These are phyloP conservation scores for Scleropages formosus DNA, from an alignment of 2,797 vertebrate species.

Conservation along the genomic window DNA sequence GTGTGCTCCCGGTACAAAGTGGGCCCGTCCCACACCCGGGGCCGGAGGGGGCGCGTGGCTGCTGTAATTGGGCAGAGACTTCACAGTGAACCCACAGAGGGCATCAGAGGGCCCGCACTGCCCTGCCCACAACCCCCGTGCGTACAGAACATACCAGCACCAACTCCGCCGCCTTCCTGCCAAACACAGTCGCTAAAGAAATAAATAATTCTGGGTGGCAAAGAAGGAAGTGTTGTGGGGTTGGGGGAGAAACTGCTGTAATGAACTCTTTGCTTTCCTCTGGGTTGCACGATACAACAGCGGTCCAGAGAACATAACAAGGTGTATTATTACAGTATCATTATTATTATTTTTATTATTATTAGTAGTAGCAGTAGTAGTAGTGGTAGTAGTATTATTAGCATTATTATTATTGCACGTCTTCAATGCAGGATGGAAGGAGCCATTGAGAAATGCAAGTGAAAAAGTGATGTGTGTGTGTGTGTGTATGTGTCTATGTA, in stretches of 20 bases:
- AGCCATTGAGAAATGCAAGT: too few relatives aligned
- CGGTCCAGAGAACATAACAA: too few relatives aligned
- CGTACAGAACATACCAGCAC: conserved; percentile 53
- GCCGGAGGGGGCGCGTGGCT: conserved; percentile 31
- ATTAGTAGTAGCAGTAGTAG: too few relatives aligned
- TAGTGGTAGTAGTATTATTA: too few relatives aligned
- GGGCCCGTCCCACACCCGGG: conserved; percentile 34
- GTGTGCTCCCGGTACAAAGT: conserved; percentile 48
- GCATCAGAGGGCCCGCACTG: conserved; percentile 39
- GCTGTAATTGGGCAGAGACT: conserved; percentile 34
- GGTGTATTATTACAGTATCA: too few relatives aligned
- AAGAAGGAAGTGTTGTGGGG: background rate
- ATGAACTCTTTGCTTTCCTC: too few relatives aligned
- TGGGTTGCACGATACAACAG: too few relatives aligned
- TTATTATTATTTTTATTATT: too few relatives aligned
- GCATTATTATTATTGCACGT: too few relatives aligned
- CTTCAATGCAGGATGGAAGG: too few relatives aligned
- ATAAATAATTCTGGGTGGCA: conserved; percentile 1
- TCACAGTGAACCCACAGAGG: conserved; percentile 37
- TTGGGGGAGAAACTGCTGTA: background rate
- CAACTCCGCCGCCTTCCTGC: conserved; percentile 24
- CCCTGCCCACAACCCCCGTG: conserved; percentile 39
- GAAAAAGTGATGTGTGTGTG: background rate
- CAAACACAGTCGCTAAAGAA: conserved; percentile 1
- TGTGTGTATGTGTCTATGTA: background rate